A percentile compares a stretch with the other conserved stretches of the same genome.
Conservation (phyloP, 1,140 invertebrate species). For the Holotrichia oblita region DNA sequence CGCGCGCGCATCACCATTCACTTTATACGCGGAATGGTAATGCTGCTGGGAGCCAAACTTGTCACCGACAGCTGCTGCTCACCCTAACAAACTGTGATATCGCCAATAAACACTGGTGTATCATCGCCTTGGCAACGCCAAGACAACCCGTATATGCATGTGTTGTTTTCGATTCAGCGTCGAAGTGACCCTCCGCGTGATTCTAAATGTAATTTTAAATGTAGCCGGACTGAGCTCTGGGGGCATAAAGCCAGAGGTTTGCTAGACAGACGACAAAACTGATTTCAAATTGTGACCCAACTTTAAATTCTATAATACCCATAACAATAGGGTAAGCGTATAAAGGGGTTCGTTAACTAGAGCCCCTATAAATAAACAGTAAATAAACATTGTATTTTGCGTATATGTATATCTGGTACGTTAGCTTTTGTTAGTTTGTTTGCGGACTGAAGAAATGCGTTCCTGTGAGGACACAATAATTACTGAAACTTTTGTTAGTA, state of each 20-base stretch:
- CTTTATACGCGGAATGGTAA: conserved; percentile 46
- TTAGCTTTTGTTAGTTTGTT: no score
- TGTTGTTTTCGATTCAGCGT: conserved; percentile 31
- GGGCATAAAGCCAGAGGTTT: neutral
- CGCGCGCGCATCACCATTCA: conserved; percentile 29
- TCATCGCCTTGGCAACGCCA: conserved; percentile 47
- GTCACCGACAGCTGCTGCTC: conserved; percentile 52
- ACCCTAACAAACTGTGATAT: conserved; percentile 55
- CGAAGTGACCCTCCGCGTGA: neutral
- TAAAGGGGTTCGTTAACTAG: neutral
- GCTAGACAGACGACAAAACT: conserved; percentile 1
- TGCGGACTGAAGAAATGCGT: no score
- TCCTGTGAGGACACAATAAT: no score
- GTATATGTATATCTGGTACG: no score
- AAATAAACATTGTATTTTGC: no score
- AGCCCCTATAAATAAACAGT: no score
- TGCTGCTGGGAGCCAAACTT: conserved; percentile 52
- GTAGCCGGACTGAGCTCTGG: neutral
- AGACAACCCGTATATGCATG: conserved; percentile 31
- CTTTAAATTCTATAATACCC: conserved; percentile 6
- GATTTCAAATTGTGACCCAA: conserved; percentile 16
- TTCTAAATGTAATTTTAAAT: conserved; percentile 35
- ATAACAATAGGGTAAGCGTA: neutral
- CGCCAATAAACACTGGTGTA: conserved; percentile 53
- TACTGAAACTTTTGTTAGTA: no score